Evolutionary conservation across 1,140 invertebrate genomes (phyloP), one percentile per base, ranked within the genome.

Genomic region (Asobara japonica): DNA sequence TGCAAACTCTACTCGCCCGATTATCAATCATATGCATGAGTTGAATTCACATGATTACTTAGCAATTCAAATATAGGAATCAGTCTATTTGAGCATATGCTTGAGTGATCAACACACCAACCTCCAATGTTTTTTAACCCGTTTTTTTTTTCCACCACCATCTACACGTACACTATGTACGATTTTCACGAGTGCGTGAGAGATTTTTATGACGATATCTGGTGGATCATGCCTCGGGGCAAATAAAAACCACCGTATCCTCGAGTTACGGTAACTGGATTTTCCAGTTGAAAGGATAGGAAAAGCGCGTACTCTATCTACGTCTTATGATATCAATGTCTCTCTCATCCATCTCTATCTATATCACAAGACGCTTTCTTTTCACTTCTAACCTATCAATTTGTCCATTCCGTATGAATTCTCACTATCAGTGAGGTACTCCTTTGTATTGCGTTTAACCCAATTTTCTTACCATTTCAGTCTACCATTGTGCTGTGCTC

Each of bases 281-380:
- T 75, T 75, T 75, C 70, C 69, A 69, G 66, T 69, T 72, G 74
- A 72, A 72, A 75, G 70, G 66, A 69, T 69, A 72, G 62, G 65
- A 75, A 73, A 73, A 73, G 71, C 71, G 71, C 60, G 65, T 67
- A 73, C 71, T 73, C 29, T 73, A 45, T 73, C 65, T 73, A 64
- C 48, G 71, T 72, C 71, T 72, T 45, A 56, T 36, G 29, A 67
- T 68, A 72, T 72, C 71, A 72, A 72, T 72, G 71, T 68, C 71
- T 61, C 38, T 72, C 66, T 25, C 51, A 27, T 22, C 51, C 7
- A 6, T 22, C 51, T 10, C 51, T 56, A 8, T 18, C 18, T 56
- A 13, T 25, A 25, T 18, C 51, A 25, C 51, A 25, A 56, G 18
- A 25, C 22, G 51, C 51, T 56, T 56, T 56, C 51, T 56, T 56